Evolutionary conservation across 2,113 vertebrate genomes (phyloP), one percentile per base, ranked within the genome.

Genomic region (Danionella cerebrum): DNA sequence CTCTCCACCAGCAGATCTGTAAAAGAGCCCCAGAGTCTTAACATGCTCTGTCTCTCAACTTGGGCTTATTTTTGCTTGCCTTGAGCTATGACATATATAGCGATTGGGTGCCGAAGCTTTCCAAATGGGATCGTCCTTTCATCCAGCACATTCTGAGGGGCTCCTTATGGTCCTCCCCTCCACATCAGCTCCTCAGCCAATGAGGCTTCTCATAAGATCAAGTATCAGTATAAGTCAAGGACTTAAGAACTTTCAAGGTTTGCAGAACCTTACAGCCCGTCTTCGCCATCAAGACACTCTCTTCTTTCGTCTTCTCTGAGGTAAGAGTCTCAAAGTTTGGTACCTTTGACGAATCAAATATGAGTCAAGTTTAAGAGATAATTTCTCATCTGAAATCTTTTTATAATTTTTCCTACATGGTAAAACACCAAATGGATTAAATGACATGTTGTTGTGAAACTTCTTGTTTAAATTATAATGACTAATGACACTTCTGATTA

Each of bases 161-260:
- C 80, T 88, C 78, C 84, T 86, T 83, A 73, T 88, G 63, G 69
- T 52, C 87, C 71, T 76, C 64, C 27, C 39, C 9, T 57, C 27
- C 13, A 1, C 65, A 24, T 69, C 27, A 55, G 66, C 2, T 25
- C 76, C 39, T 13, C 74, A 86, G 77, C 93, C 94, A 95, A 94
- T 93, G 76, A 78, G 89, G 77, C 83, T 62, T 73, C 71, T 70
- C 83, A 82, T 78, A 60, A 69, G 85, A 90, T 94, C 91, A 65
- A 83, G 80, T 91, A 89, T 91, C 91, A 84, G 81, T 91, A 92
- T 90, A 95, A 91, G 86, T 89, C 51, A 81, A 80, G 86, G 86
- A 79, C 74, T 67, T 76, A 84, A 78, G 82, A 82, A 81, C 83
- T 50, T 65, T 80, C 72, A 47, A 45, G 38, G 77, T 76, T 77